Evolutionary conservation across 2,113 vertebrate genomes (phyloP), one percentile per base, ranked within the genome.

Genomic region (Abramis brama): DNA sequence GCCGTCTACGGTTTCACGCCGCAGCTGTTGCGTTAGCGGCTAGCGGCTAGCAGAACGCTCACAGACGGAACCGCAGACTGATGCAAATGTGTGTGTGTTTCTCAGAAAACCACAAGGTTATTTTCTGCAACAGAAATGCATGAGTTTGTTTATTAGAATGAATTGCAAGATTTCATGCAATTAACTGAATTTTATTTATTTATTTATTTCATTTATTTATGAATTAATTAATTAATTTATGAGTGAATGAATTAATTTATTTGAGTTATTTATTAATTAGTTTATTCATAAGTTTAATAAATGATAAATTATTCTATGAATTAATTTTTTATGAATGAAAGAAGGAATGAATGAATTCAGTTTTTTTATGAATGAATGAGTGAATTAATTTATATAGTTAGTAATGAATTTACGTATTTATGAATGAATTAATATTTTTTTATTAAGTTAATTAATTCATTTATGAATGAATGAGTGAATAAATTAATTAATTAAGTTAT

Each of bases 1-100:
- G 12, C 47, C 17, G 10, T 85, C 77, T 89, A 73, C 55, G 55
- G 71, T 85, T 87, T 87, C 73, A 87, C n/a, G 52, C 21, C 50
- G 33, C 50, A 57, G 66, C 68, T 73, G 81, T 59, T 83, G 68
- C 0, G 30, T 25, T 73, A 52, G 79, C n/a, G n/a, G 74, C 36
- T 66, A 47, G 85, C 89, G 86, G 85, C 39, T 43, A 43, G 39
- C 39, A 39, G 39, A 79, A 12, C 73, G 1, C 59, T n/a, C 55
- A 43, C 75, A 75, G 73, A 47, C 74, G 1, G 50, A 33, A 59
- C 77, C 43, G 21, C 55, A 36, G 30, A 36, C 76, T 7, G 52
- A 21, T 59, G 30, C 17, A 57, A 59, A 21, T 60, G 50, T 17
- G 50, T 52, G 11, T 43, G 6, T 43, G 33, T 27, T 17, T 62